Percentiles rank a stretch among this genome's conserved stretches.
Evolutionary conservation across 2,888 invertebrate genomes (phyloP).

Genomic region (Amphimallon solstitiale): DNA sequence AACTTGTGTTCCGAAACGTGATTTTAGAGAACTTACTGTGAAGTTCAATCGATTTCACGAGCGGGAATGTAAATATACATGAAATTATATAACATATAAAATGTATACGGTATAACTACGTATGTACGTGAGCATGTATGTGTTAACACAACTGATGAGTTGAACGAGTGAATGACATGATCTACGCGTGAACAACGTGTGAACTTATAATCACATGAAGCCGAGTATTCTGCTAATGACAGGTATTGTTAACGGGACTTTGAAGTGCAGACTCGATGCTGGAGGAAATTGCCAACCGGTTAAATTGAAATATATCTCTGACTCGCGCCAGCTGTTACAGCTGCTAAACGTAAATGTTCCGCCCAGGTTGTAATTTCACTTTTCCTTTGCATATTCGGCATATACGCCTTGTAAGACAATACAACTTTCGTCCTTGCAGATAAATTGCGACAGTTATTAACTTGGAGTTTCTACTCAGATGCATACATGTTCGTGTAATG

Average conservation of each 20-base stretch:
- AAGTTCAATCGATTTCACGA: no score
- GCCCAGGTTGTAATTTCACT: constrained; percentile 7
- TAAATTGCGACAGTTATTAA: constrained; percentile 11
- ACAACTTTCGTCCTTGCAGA: constrained; percentile 1
- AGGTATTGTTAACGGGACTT: constrained; percentile 34
- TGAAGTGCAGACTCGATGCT: constrained; percentile 26
- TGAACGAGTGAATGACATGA: constrained; percentile 29
- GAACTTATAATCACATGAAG: constrained; percentile 32
- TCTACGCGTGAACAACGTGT: constrained; percentile 29
- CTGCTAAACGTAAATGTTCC: constrained; percentile 7
- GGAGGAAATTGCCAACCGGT: constrained; percentile 33
- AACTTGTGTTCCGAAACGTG: no score
- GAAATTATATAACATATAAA: no score
- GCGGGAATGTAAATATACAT: no score
- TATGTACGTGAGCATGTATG: neutral
- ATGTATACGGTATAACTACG: neutral
- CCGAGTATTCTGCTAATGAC: constrained; percentile 36
- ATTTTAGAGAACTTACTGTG: no score
- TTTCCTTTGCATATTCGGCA: neutral
- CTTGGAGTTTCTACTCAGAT: neutral
- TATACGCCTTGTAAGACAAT: constrained; percentile 8
- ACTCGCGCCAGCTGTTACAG: constrained; percentile 3
- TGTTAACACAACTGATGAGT: constrained; percentile 18
- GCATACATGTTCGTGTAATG: neutral
- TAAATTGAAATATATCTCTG: constrained; percentile 31